phyloP scores from a whole-genome alignment of 2,888 invertebrate species.

The Lucinisca nassula region DNA sequence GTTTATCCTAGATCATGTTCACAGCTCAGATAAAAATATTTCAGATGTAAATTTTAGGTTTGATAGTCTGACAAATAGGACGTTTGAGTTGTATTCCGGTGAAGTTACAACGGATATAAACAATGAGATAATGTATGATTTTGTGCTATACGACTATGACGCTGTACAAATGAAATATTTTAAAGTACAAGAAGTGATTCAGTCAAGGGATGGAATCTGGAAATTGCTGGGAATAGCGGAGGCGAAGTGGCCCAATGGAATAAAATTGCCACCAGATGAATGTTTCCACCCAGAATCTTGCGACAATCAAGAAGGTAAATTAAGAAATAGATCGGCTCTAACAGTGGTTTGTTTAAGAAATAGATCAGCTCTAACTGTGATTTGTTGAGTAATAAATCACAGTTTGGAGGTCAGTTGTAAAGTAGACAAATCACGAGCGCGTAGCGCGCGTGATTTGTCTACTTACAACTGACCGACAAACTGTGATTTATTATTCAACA shows the following conservation, averaged over 20 bases:
- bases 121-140: conserved; percentile 57
- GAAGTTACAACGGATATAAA: conserved; percentile 27
- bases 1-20: conserved; percentile 22
- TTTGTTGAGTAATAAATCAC: too few relatives aligned
- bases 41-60: conserved; percentile 13
- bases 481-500: too few relatives aligned
- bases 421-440: too few relatives aligned
- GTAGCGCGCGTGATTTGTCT: too few relatives aligned
- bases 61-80: conserved; percentile 28
- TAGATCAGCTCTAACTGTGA: too few relatives aligned
- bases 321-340: too few relatives aligned
- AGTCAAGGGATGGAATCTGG: conserved; percentile 34
- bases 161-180: conserved; percentile 22
- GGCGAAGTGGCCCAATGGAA: conserved; percentile 56
- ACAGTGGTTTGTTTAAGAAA: too few relatives aligned
- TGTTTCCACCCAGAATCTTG: conserved; percentile 61
- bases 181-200: conserved; percentile 30
- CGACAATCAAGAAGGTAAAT: conserved; percentile 15
- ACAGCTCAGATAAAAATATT: not conserved
- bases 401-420: too few relatives aligned
- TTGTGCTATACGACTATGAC: conserved; percentile 49
- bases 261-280: conserved; percentile 48
- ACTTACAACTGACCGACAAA: too few relatives aligned
- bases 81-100: conserved; percentile 32
- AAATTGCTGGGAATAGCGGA: conserved; percentile 32